Evolutionary conservation across 1,140 invertebrate genomes (phyloP).

Genomic region (Megalopta genalis): DNA sequence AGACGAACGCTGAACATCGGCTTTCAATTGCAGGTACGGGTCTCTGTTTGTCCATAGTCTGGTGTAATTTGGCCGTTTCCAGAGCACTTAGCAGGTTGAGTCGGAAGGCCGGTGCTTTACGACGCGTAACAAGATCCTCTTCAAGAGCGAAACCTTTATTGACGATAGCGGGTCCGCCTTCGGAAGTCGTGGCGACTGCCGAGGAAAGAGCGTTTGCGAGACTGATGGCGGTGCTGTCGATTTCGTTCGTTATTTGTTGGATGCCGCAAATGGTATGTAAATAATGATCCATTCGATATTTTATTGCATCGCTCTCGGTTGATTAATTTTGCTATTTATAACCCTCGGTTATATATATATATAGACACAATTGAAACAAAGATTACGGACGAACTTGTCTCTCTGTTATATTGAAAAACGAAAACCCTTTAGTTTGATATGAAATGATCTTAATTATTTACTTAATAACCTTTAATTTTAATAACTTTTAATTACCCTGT

Average conservation of each 20-base stretch:
- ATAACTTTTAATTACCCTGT: too few relatives aligned
- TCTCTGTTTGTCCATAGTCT: constrained; percentile 88
- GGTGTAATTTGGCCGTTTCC: constrained; percentile 91
- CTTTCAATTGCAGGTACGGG: constrained; percentile 82
- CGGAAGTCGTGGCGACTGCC: constrained; percentile 82
- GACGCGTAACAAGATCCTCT: constrained; percentile 72
- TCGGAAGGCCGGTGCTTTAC: constrained; percentile 74
- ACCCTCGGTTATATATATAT: too few relatives aligned
- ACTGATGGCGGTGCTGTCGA: constrained; percentile 90
- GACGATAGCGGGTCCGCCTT: constrained; percentile 66
- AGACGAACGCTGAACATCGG: background rate
- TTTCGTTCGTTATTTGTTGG: constrained; percentile 92
- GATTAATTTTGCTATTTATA: background rate
- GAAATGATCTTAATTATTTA: too few relatives aligned
- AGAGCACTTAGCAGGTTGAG: constrained; percentile 86
- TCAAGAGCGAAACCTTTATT: constrained; percentile 73
- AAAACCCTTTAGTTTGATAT: too few relatives aligned
- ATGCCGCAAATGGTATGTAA: constrained; percentile 90
- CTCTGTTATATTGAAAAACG: too few relatives aligned
- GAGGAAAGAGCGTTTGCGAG: constrained; percentile 92
- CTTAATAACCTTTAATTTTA: too few relatives aligned
- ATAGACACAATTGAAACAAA: too few relatives aligned
- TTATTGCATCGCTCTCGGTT: background rate
- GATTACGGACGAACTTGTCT: too few relatives aligned
- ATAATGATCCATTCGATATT: background rate